phyloP scores from a whole-genome alignment of 1,140 invertebrate genomes.

The Spodoptera frugiperda region DNA sequence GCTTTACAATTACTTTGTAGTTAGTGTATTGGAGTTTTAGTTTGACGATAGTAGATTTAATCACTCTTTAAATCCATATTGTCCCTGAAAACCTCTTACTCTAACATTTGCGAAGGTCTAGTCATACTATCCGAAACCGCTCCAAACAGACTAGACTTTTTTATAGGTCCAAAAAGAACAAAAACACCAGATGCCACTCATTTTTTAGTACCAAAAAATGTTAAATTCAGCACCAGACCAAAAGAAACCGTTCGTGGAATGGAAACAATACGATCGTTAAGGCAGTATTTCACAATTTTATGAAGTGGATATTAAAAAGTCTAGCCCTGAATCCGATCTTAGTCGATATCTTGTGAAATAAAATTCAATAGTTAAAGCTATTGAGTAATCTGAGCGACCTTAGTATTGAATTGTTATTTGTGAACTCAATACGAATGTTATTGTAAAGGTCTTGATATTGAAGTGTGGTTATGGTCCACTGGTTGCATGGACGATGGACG shows the following conservation, averaged over 20 bases:
- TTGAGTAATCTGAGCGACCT: slow-evolving; percentile 22
- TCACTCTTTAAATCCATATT: too few species aligned
- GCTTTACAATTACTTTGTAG: slow-evolving; percentile 32
- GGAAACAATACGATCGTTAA: not conserved
- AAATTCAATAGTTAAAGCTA: slow-evolving; percentile 15
- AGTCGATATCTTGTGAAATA: slow-evolving; percentile 1
- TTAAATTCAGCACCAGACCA: not conserved
- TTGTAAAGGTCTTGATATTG: not conserved
- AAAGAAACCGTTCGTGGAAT: not conserved
- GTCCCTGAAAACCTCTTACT: too few species aligned
- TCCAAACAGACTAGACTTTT: too few species aligned
- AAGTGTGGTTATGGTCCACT: too few species aligned
- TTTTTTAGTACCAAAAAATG: too few species aligned
- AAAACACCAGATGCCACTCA: too few species aligned
- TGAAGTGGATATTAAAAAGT: not conserved
- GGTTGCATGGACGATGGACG: too few species aligned
- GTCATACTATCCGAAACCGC: too few species aligned
- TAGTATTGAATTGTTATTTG: not conserved
- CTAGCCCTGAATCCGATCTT: slow-evolving; percentile 24
- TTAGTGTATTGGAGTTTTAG: not conserved
- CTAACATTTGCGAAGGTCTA: too few species aligned
- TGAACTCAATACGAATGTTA: not conserved
- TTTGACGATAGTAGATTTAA: too few species aligned
- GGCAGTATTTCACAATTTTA: not conserved
- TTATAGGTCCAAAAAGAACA: too few species aligned